These are phyloP conservation scores for Monomorium pharaonis DNA, from an alignment of 1,140 invertebrate species.

Conservation along the genomic window DNA sequence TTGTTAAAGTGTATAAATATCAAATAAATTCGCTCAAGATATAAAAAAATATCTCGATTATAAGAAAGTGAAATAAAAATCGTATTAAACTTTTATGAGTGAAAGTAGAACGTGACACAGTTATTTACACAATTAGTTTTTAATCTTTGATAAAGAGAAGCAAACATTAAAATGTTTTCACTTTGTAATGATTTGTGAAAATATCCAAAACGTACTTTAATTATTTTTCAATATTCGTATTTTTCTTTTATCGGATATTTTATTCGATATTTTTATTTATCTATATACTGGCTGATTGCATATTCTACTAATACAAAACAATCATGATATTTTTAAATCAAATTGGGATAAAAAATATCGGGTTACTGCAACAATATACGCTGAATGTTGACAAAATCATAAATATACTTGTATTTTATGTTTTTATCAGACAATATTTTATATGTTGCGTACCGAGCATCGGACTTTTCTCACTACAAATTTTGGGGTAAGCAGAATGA, in stretches of 20 bases:
- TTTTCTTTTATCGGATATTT: background rate
- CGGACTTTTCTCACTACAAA: conserved; percentile 16
- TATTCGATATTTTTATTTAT: background rate
- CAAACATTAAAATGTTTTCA: background rate
- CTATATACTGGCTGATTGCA: background rate
- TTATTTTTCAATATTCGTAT: background rate
- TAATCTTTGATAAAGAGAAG: background rate
- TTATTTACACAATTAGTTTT: background rate
- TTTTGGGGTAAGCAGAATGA: conserved; percentile 30
- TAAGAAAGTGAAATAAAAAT: background rate
- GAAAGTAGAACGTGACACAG: background rate
- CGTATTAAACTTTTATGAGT: background rate
- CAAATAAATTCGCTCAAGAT: background rate
- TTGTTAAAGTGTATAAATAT: background rate
- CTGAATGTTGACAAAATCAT: background rate
- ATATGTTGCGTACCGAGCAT: conserved; percentile 2
- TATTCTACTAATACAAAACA: background rate
- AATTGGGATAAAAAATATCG: background rate
- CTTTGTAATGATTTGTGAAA: background rate
- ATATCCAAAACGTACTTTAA: background rate
- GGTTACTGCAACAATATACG: background rate
- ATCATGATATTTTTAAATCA: background rate
- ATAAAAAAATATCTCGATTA: background rate
- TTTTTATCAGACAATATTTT: background rate
- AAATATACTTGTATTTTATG: conserved; percentile 1